phyloP scores from a whole-genome alignment of 2,113 vertebrate genomes.

The Dunckerocampus dactyliophorus region DNA sequence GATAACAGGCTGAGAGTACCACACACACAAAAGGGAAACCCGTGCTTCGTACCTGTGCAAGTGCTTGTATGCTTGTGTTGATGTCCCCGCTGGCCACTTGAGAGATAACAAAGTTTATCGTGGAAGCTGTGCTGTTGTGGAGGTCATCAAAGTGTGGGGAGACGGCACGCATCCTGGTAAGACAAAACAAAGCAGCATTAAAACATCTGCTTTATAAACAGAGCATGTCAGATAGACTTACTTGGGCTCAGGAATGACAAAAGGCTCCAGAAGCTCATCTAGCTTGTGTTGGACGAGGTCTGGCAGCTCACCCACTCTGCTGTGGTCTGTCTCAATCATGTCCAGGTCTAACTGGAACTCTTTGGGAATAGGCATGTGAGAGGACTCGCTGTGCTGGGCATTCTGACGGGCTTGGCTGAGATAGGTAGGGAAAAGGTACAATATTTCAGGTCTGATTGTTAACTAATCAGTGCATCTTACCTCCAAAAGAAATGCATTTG shows the following conservation, averaged over 20 bases:
- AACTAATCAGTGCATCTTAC: constrained; percentile 15
- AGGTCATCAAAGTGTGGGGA: constrained; percentile 95
- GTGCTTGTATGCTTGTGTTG: constrained; percentile 91
- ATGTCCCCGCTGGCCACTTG: constrained; percentile 97
- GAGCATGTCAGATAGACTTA: constrained; percentile 33
- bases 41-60: constrained; percentile 83
- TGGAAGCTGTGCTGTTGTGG: constrained; percentile 95
- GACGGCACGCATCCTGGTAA: constrained; percentile 81
- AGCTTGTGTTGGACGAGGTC: constrained; percentile 96
- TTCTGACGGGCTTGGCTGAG: constrained; percentile 89
- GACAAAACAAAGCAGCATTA: neutral
- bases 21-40: neutral
- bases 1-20: neutral
- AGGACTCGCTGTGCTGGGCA: constrained; percentile 75
- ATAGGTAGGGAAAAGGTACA: neutral
- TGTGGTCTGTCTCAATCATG: constrained; percentile 92
- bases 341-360: constrained; percentile 97
- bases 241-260: constrained; percentile 94
- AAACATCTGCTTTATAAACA: neutral
- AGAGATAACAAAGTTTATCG: constrained; percentile 97
- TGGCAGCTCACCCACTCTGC: constrained; percentile 86
- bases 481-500: constrained; percentile 9
- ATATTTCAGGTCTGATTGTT: neutral
- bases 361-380: constrained; percentile 80
- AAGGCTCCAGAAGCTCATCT: constrained; percentile 94